These are phyloP conservation scores for Tachysurus vachellii DNA, from an alignment of 2,113 vertebrate genomes.

Conservation along the genomic window DNA sequence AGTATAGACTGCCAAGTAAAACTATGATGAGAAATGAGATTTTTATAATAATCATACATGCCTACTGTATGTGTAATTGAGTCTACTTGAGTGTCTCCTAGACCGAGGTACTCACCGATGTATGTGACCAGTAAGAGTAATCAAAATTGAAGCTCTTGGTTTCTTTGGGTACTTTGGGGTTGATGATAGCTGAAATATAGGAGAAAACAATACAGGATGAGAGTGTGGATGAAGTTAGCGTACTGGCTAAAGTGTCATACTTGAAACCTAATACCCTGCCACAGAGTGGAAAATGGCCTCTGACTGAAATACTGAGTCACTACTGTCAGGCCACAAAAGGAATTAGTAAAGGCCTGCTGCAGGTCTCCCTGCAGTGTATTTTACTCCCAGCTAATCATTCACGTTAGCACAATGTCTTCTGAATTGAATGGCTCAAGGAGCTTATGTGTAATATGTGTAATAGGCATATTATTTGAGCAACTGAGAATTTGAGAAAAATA, in stretches of 20 bases:
- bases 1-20: neutral
- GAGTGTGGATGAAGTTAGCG: conserved; percentile 35
- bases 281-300: conserved; percentile 4
- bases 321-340: neutral
- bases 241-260: neutral
- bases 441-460: neutral
- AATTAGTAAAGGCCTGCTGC: neutral
- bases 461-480: neutral
- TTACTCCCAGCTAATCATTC: neutral
- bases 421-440: neutral
- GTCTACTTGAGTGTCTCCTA: neutral
- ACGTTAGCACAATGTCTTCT: neutral
- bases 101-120: conserved; percentile 77
- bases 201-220: conserved; percentile 55
- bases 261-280: conserved; percentile 17
- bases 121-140: conserved; percentile 99
- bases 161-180: conserved; percentile 97
- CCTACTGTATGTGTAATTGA: neutral
- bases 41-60: neutral
- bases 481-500: neutral
- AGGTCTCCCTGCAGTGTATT: neutral
- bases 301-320: conserved; percentile 36
- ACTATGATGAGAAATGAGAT: neutral
- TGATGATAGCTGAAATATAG: conserved; percentile 86
- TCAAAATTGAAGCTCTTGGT: conserved; percentile 99